Evolutionary conservation across 2,888 invertebrate species (phyloP).

Genomic region (Nasonovia ribisnigri): DNA sequence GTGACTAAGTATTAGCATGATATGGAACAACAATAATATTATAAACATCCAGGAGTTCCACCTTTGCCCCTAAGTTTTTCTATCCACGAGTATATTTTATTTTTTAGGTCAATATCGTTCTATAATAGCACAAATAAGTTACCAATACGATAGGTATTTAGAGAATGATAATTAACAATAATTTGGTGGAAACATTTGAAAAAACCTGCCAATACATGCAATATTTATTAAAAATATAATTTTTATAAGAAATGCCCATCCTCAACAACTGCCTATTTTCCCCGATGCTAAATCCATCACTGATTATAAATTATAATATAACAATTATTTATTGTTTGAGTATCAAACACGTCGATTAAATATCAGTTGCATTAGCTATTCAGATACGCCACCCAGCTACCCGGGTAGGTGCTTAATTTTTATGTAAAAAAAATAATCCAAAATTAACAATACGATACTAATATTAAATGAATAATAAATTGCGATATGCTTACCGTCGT

Average conservation of each 20-base stretch:
- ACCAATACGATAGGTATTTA: neutral
- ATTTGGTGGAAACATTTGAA: neutral
- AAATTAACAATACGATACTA: neutral
- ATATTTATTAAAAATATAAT: neutral
- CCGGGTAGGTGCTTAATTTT: neutral
- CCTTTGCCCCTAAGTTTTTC: neutral
- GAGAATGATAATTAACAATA: neutral
- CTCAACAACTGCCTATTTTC: neutral
- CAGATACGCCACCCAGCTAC: neutral
- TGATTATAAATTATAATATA: neutral
- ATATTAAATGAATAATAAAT: neutral
- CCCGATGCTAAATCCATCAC: neutral
- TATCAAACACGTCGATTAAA: neutral
- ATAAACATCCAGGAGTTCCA: neutral
- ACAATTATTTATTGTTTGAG: neutral
- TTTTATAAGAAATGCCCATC: neutral
- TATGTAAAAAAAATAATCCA: neutral
- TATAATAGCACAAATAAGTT: neutral
- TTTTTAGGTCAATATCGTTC: neutral
- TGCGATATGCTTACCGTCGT: constrained; percentile 19
- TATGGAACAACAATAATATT: neutral
- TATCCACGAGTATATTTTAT: neutral
- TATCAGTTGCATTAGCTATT: neutral
- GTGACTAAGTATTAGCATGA: neutral
- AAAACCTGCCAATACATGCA: neutral